These are phyloP conservation scores for Rhombomys opimus DNA, from an alignment of 2,113 vertebrate species.

Conservation along the genomic window DNA sequence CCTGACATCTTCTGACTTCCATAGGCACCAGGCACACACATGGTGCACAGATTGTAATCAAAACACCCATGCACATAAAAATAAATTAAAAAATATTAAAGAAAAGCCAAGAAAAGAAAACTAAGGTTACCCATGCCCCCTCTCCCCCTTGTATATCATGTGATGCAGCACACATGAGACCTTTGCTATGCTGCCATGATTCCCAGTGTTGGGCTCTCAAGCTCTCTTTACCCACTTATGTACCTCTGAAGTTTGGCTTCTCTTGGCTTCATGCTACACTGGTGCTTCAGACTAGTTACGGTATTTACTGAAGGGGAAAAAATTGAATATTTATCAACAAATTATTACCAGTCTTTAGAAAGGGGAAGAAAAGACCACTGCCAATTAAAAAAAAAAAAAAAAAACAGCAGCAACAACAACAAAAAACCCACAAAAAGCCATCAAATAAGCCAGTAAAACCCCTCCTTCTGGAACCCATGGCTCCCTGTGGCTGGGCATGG, in stretches of 20 bases:
- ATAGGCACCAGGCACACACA: not conserved
- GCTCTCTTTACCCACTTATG: not conserved
- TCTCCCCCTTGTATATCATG: not conserved
- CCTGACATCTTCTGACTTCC: not conserved
- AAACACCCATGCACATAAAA: not conserved
- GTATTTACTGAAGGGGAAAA: not conserved
- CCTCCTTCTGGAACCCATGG: not conserved
- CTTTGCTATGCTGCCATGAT: accelerated
- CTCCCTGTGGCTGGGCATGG: too few relatives aligned
- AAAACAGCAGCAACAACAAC: not conserved
- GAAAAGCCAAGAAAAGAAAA: not conserved
- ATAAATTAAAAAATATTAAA: not conserved
- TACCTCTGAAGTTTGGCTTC: accelerated
- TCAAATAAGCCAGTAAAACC: not conserved
- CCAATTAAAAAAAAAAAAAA: not conserved
- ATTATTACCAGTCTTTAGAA: not conserved
- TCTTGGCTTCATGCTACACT: not conserved
- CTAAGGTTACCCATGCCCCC: not conserved
- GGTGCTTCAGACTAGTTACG: not conserved
- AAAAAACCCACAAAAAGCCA: not conserved
- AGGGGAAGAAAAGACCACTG: not conserved
- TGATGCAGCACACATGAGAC: not conserved
- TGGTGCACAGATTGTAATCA: not conserved
- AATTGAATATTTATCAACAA: not conserved
- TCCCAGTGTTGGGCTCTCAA: accelerated